Evolutionary conservation across 2,888 invertebrate genomes (phyloP).

Genomic region (Sphecodes monilicornis): DNA sequence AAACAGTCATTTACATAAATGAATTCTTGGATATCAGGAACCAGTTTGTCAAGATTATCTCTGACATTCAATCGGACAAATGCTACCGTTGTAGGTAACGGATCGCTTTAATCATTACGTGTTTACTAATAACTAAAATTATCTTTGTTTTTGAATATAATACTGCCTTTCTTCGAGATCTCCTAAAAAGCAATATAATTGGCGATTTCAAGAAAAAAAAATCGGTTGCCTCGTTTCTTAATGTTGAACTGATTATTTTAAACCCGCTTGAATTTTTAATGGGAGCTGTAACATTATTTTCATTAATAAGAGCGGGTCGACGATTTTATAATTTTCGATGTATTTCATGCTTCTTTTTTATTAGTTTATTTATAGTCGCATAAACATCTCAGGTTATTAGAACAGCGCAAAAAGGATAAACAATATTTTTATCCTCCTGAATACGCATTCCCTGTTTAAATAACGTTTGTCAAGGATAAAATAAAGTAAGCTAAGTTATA

Average conservation of each 20-base stretch:
- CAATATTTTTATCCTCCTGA: neutral
- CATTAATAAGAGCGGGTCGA: neutral
- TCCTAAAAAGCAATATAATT: neutral
- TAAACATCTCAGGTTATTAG: too few species aligned
- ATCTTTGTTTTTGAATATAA: neutral
- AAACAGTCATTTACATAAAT: neutral
- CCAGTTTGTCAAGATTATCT: neutral
- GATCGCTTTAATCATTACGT: neutral
- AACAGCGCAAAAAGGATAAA: too few species aligned
- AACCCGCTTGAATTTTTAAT: neutral
- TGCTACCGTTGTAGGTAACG: neutral
- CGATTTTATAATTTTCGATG: neutral
- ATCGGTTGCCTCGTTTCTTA: neutral
- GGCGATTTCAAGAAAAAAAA: neutral
- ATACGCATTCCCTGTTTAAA: neutral
- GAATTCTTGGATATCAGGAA: neutral
- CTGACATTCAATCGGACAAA: conserved; percentile 25
- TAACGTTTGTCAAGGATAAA: neutral
- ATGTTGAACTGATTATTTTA: neutral
- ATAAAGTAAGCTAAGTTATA: too few species aligned
- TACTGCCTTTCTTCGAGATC: neutral
- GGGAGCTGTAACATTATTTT: neutral
- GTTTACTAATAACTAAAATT: neutral
- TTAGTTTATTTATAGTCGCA: too few species aligned
- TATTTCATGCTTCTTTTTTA: too few species aligned